phyloP scores from a whole-genome alignment of 2,888 invertebrate genomes.

The Acanthopleura granulata region DNA sequence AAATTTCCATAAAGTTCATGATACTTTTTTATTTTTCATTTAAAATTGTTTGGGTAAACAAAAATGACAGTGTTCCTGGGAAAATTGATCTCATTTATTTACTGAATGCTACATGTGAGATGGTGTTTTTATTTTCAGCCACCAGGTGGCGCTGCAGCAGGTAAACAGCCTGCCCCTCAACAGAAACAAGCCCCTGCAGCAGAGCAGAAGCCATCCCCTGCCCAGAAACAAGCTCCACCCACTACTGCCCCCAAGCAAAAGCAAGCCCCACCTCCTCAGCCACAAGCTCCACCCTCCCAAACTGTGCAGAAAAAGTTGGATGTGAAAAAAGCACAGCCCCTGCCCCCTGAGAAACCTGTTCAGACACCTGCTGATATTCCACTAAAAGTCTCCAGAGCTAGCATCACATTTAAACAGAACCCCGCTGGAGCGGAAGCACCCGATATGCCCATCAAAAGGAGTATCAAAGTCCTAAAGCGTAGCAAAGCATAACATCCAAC shows the following conservation, averaged over 20 bases:
- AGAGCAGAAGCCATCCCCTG: background rate
- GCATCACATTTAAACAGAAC: constrained; percentile 14
- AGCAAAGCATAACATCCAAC: constrained; percentile 8
- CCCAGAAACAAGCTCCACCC: background rate
- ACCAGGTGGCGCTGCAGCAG: constrained; percentile 3
- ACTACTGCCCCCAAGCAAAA: background rate
- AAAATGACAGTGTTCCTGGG: too few relatives aligned
- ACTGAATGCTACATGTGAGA: too few relatives aligned
- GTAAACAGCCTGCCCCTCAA: constrained; percentile 4
- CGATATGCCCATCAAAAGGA: background rate
- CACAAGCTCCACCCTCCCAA: background rate
- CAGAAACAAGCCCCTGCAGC: background rate
- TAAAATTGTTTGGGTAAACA: too few relatives aligned
- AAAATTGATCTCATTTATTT: too few relatives aligned
- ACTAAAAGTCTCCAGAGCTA: constrained; percentile 5
- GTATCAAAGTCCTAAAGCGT: constrained; percentile 7
- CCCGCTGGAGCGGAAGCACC: background rate
- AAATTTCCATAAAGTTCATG: too few relatives aligned
- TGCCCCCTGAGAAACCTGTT: background rate
- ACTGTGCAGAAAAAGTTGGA: background rate
- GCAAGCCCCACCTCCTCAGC: background rate
- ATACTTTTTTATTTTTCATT: too few relatives aligned
- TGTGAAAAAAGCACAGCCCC: background rate
- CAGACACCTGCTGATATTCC: background rate
- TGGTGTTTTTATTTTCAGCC: background rate